These are phyloP conservation scores for Hippasteria phrygiana DNA, from an alignment of 53 echinoderm and acorn worm genomes.

Conservation along the genomic window DNA sequence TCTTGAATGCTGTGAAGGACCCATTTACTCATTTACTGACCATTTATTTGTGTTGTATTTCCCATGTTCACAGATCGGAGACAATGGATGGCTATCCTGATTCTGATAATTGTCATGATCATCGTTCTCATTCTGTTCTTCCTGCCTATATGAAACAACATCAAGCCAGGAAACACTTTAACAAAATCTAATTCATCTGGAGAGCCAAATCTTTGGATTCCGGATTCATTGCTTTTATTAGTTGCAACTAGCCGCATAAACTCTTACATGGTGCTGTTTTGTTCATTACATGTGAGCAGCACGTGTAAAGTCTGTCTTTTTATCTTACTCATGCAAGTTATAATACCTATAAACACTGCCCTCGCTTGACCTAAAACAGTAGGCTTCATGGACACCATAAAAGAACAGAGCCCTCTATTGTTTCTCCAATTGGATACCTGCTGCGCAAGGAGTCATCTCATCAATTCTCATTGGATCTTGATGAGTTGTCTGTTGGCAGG, in stretches of 20 bases:
- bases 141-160: conserved; percentile 67
- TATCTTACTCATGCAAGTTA: no score
- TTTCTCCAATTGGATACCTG: no score
- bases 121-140: conserved; percentile 92
- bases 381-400: no score
- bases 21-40: not conserved
- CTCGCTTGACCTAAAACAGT: no score
- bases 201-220: not conserved
- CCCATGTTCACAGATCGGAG: conserved; percentile 80
- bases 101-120: conserved; percentile 85
- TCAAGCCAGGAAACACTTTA: not conserved
- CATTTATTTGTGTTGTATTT: conserved; percentile 21
- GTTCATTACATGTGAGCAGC: not conserved
- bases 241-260: not conserved
- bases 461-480: no score
- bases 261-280: not conserved
- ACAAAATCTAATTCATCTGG: not conserved
- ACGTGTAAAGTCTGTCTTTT: no score
- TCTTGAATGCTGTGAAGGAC: not conserved
- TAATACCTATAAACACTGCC: no score
- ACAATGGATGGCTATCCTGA: conserved; percentile 93
- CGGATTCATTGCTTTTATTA: not conserved
- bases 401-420: no score
- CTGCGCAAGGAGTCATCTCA: no score
- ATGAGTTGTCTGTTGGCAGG: no score